Evolutionary conservation across 2,888 invertebrate genomes (phyloP), one percentile per base, ranked within the genome.

Genomic region (Cistogaster globosa): DNA sequence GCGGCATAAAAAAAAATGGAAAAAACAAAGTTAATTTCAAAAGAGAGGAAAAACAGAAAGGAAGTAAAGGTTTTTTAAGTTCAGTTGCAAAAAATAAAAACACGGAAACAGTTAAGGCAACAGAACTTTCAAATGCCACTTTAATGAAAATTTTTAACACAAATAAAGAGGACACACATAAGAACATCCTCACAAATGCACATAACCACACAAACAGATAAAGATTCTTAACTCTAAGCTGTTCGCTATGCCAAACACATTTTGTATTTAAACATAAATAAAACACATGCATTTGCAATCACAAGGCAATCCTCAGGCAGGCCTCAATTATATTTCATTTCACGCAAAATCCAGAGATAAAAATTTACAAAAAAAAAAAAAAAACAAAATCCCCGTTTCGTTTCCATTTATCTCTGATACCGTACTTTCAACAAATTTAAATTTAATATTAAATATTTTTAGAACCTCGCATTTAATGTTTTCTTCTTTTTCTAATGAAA

Each of bases 51-150:
- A 58, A 69, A 53, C 53, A 45, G 55, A 78, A 55, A 69, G 69
- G 78, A 78, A 71, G 36, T 62, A 63, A 51, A 45, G 65, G 18
- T 60, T 80, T 80, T 84, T 68, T 7, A 16, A 81, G 53, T 77
- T 48, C 22, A 77, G 67, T 76, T 78, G 69, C 9, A 48, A 77
- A 68, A 74, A 53, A 53, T 18, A 53, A 82, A 78, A 78, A 85
- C 82, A 78, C 74, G 85, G 81, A 85, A 85, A 71, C 85, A 82
- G 85, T 85, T 85, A 82, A 85, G 85, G 85, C 81, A 82, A 71
- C 82, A 82, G 74, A 85, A 85, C 85, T 85, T 82, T 78, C 81
- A 85, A 81, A 85, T 81, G 81, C 78, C 77, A 85, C 85, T 85
- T 82, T 85, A 85, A 85, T 85, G 78, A 85, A 85, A 78, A 78